Base-by-base conservation (phyloP, 1,140 invertebrate genomes). In the Tetraneura akinire region DNA sequence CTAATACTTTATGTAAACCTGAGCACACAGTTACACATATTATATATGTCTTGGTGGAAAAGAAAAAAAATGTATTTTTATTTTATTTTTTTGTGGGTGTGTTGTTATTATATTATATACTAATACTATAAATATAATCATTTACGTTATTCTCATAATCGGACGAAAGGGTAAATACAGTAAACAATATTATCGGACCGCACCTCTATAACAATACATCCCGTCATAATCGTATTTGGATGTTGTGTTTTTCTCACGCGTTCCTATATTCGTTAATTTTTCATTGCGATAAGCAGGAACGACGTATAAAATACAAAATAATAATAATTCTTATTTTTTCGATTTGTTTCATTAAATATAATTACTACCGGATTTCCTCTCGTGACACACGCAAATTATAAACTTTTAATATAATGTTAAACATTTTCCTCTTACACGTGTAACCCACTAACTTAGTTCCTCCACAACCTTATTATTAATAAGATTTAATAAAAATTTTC, bases 241-340 rank as follows among this genome's bases (percentile, higher is more conserved):
- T n/a, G 21, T 68, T 14, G 32, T 68, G n/a, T 45, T 42, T 64
- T 64, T 64, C 62, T 21, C 64, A 68, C 32, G 64, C 37, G 21
- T 14, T 11, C 45, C n/a, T n/a, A n/a, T 42, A 23, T 68, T 68
- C 37, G 13, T 68, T 68, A 21, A 45, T 14, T 68, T 68, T 13
- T 16, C n/a, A 21, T n/a, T 42, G 21, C 4, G 64, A 68, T 21
- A 64, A 64, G 62, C n/a, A 37, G 16, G 62, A 37, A n/a, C 29
- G 37, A 1, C 16, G 26, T 26, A 60, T 18, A 29, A 16, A 4
- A 26, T 21, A 6, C 26, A 16, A 11, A 57, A 23, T 14, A 29
- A 3, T 37, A 4, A 37, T 37, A 37, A 37, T 37, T 37, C 8
- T 37, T 37, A 37, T 37, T 37, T 37, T 37, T 37, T 37, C 32